phyloP scores from a whole-genome alignment of 2,113 vertebrate species.

The Centropus unirufus region DNA sequence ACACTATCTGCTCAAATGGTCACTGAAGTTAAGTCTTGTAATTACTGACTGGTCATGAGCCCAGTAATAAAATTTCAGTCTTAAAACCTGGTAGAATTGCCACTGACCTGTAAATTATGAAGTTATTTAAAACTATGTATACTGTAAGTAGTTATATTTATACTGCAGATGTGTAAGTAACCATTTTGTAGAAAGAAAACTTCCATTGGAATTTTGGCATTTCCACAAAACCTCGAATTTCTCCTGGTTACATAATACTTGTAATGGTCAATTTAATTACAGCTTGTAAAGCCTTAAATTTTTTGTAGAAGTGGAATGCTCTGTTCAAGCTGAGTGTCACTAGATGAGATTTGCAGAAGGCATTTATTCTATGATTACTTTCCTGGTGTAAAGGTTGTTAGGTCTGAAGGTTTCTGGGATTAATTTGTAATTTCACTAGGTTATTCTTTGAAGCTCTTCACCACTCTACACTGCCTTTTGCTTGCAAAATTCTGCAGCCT shows the following conservation, averaged over 20 bases:
- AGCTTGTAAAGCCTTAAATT: not conserved
- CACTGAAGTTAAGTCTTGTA: not conserved
- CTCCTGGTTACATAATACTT: not conserved
- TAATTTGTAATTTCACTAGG: not conserved
- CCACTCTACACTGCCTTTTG: not conserved
- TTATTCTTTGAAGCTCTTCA: not conserved
- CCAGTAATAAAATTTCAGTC: not conserved
- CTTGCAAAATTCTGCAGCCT: not conserved
- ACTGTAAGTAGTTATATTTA: not conserved
- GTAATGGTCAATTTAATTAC: not conserved
- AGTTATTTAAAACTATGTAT: not conserved
- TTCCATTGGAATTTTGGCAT: not conserved
- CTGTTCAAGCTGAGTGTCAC: not conserved
- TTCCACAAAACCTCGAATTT: not conserved
- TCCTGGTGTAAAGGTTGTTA: not conserved
- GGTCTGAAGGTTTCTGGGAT: not conserved
- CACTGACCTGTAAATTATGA: not conserved
- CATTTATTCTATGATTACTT: not conserved
- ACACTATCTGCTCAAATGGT: not conserved
- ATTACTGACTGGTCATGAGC: not conserved
- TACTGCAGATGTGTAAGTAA: not conserved
- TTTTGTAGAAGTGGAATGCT: not conserved
- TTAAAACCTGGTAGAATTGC: not conserved
- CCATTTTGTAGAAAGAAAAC: not conserved
- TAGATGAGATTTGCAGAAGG: not conserved